A percentile compares a stretch with the other conserved stretches of the same genome.
Evolutionary conservation across 2,888 invertebrate species (phyloP).

Genomic region (Willowsia nigromaculata): DNA sequence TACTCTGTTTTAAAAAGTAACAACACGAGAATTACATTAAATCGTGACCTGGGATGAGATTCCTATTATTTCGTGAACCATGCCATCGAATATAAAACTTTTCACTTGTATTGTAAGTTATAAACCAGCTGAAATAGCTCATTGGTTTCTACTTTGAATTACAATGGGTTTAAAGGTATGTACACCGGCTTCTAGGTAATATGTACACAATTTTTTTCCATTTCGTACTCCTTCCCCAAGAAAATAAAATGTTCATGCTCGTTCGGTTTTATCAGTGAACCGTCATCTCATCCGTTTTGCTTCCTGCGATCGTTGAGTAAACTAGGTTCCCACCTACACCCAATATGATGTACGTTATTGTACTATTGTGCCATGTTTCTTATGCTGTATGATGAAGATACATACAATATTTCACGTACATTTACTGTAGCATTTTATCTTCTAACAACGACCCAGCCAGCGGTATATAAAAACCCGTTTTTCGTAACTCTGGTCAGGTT

Average conservation of each 20-base stretch:
- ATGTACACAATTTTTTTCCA: neutral
- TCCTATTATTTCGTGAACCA: neutral
- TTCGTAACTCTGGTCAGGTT: no score
- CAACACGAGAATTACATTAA: slow-evolving; percentile 52
- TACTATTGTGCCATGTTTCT: no score
- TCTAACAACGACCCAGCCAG: neutral
- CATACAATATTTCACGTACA: no score
- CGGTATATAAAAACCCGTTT: neutral
- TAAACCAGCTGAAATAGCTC: neutral
- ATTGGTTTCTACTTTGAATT: no score
- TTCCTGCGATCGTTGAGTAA: neutral
- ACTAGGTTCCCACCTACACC: no score
- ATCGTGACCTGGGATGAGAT: slow-evolving; percentile 42
- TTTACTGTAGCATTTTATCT: no score
- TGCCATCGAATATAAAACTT: slow-evolving; percentile 25
- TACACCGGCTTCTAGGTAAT: neutral
- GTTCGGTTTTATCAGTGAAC: neutral
- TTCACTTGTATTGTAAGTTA: neutral
- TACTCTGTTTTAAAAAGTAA: neutral
- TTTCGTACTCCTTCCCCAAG: neutral
- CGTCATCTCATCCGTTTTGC: neutral
- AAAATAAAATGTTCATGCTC: neutral
- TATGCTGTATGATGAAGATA: no score
- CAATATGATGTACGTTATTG: no score
- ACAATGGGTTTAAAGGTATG: no score